Base-by-base conservation (phyloP, 1,140 invertebrate genomes). In the Dinoponera quadriceps region DNA sequence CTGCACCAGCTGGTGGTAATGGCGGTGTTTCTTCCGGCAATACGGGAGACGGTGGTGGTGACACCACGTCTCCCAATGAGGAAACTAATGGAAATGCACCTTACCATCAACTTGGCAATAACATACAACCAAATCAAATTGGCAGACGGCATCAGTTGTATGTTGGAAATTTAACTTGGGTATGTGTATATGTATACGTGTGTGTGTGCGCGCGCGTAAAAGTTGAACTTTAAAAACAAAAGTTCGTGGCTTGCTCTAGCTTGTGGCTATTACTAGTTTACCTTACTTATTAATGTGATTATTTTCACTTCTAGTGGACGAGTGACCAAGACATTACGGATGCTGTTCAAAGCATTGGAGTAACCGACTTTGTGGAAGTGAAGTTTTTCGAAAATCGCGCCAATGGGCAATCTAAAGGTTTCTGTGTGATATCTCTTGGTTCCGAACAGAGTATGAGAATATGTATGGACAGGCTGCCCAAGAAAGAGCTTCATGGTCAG, bases 331-430 rank as follows among this genome's bases (percentile, higher is more conserved):
- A 99, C 93, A 97, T 99, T 63, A 96, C 97, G 44, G 97, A 99
- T 95, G 96, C 97, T 2, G 96, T 99, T 75, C 95, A 96, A 65
- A 96, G 96, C 83, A 95, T 99, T 86, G 99, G 99, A 25, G 97
- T 99, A 3, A 96, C 95, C 81, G 99, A 99, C 94, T 97, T 99
- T 87, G 95, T 99, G 85, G 99, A 99, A 93, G 98, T 99, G 16
- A 99, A 99, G 94, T 99, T 99, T 94, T 99, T 99, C 95, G 99
- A 99, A 94, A 99, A 99, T 95, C 96, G 99, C 89, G 98, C 98
- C 14, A 99, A 99, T 95, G 99, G 99, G 33, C 99, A 99, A 94
- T 99, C 98, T 0, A 99, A 99, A 95, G 99, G 99, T 57, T 99
- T 99, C 94, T 99, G 98, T 93, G 97, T 98, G 20, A 96, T 99